phyloP scores from a whole-genome alignment of 2,113 vertebrate species.

The Rhabdomys dilectus region DNA sequence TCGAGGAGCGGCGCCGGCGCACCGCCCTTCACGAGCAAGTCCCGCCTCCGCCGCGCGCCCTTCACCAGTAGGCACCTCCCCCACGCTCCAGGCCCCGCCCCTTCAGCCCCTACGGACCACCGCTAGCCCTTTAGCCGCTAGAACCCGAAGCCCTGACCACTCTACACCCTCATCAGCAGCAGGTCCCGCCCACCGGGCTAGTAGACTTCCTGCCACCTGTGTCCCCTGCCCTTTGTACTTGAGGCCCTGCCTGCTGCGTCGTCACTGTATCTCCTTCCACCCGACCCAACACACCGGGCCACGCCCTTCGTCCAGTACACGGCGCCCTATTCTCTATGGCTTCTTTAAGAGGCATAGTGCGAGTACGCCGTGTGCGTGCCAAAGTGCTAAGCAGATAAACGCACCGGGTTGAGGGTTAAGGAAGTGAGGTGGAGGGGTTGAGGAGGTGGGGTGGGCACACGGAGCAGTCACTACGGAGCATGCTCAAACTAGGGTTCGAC shows the following conservation, averaged over 20 bases:
- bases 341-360: background rate
- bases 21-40: slow-evolving; percentile 1
- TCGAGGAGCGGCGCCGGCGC: background rate
- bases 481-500: background rate
- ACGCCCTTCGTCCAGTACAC: background rate
- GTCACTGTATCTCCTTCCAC: background rate
- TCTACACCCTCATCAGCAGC: too few relatives aligned
- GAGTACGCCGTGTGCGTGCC: background rate
- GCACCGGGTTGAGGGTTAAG: background rate
- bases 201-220: background rate
- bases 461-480: background rate
- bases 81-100: background rate
- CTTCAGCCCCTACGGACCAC: too few relatives aligned
- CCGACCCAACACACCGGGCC: slow-evolving; percentile 19
- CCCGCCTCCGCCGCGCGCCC: background rate
- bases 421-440: background rate
- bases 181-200: too few relatives aligned
- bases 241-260: background rate
- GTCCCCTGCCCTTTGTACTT: background rate
- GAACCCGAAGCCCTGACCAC: background rate
- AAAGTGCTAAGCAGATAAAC: background rate
- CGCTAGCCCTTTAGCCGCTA: too few relatives aligned
- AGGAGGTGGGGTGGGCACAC: accelerated
- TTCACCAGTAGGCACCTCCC: background rate
- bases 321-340: background rate